Conservation (phyloP, 2,888 invertebrate genomes). For the Lepetodrilus schrolli region DNA sequence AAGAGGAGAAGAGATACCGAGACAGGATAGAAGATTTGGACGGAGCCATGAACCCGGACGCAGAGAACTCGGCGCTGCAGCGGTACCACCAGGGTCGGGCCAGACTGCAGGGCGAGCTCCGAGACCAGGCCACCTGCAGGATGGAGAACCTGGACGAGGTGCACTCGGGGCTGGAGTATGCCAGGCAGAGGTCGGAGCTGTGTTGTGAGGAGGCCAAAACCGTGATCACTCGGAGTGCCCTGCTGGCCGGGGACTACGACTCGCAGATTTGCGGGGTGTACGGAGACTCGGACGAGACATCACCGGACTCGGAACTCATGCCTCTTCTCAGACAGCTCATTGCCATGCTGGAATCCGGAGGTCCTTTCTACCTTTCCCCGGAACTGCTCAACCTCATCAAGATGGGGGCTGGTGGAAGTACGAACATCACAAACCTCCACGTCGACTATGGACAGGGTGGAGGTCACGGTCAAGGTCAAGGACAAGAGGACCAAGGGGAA, state of each 20-base stretch:
- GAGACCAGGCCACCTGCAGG: slow-evolving; percentile 62
- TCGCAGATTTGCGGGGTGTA: slow-evolving; percentile 66
- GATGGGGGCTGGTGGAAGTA: slow-evolving; percentile 43
- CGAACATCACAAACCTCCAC: slow-evolving; percentile 53
- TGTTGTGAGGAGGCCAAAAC: slow-evolving; percentile 67
- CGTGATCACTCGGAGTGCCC: slow-evolving; percentile 58
- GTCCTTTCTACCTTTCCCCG: slow-evolving; percentile 67
- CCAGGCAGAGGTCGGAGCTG: slow-evolving; percentile 66
- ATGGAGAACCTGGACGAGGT: slow-evolving; percentile 65
- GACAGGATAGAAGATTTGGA: slow-evolving; percentile 62
- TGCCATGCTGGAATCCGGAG: slow-evolving; percentile 69
- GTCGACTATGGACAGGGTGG: slow-evolving; percentile 36
- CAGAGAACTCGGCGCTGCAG: slow-evolving; percentile 59
- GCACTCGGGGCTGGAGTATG: slow-evolving; percentile 68
- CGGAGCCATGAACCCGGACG: slow-evolving; percentile 69
- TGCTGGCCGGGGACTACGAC: slow-evolving; percentile 71
- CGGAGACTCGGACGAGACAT: slow-evolving; percentile 61
- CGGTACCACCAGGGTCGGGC: slow-evolving; percentile 64
- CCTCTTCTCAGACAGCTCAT: slow-evolving; percentile 71
- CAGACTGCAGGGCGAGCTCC: slow-evolving; percentile 67
- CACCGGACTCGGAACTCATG: slow-evolving; percentile 66
- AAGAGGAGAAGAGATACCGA: slow-evolving; percentile 68
- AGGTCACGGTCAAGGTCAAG: background rate
- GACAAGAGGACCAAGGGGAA: slow-evolving; percentile 27
- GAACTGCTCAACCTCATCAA: slow-evolving; percentile 65